A percentile compares a stretch with the other conserved stretches of the same genome.
Evolutionary conservation across 2,888 invertebrate species (phyloP).

Genomic region (Apocheima hispidaria): DNA sequence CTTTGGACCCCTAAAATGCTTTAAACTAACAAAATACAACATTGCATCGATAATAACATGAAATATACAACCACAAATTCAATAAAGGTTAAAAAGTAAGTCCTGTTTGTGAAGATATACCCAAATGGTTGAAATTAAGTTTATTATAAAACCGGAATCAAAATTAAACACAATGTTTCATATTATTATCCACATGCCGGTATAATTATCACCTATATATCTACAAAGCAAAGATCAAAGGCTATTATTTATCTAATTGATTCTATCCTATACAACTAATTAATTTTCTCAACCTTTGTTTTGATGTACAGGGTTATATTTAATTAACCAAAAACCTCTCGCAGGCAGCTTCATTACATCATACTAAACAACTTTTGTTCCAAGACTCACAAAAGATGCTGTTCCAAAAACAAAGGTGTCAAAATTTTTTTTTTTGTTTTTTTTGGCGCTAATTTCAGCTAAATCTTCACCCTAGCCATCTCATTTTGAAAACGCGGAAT

Average conservation of each 20-base stretch:
- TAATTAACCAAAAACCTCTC: too few species aligned
- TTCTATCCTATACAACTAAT: conserved; percentile 25
- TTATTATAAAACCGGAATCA: conserved; percentile 6
- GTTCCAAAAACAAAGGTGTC: too few species aligned
- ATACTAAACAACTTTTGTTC: too few species aligned
- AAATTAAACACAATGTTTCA: conserved; percentile 27
- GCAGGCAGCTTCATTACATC: too few species aligned
- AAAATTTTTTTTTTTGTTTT: too few species aligned
- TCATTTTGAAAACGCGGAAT: too few species aligned
- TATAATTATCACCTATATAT: conserved; percentile 16
- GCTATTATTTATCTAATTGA: conserved; percentile 22
- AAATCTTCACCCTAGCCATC: too few species aligned
- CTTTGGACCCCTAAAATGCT: conserved; percentile 90
- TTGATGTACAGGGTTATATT: too few species aligned
- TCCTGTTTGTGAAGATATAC: conserved; percentile 9
- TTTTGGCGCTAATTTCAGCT: too few species aligned
- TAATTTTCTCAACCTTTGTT: conserved; percentile 17
- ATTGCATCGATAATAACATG: conserved; percentile 69
- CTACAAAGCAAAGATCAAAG: conserved; percentile 32
- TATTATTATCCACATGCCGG: conserved; percentile 28
- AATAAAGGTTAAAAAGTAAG: conserved; percentile 10
- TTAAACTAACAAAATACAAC: conserved; percentile 88
- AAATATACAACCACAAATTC: conserved; percentile 23
- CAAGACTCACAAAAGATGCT: too few species aligned
- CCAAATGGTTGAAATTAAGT: conserved; percentile 3